Evolutionary conservation across 2,113 vertebrate species (phyloP), one percentile per base, ranked within the genome.

Genomic region (Pholis gunnellus): DNA sequence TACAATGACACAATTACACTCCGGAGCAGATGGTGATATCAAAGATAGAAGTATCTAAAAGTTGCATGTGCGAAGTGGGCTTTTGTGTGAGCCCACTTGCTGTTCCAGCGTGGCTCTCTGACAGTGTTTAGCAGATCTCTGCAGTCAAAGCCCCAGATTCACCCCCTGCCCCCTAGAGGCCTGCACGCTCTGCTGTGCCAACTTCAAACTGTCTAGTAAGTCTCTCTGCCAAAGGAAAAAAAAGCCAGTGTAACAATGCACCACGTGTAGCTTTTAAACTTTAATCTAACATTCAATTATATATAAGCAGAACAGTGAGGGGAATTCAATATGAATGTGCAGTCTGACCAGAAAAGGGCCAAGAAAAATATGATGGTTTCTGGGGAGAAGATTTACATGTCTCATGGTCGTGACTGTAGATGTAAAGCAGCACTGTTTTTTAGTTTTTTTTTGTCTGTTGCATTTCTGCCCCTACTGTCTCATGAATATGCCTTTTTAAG

Each of bases 201-300:
- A 13, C 48, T 50, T 70, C 60, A 65, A 70, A 59, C 38, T 57
- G 31, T 66, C 72, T 70, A 48, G 57, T 29, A 63, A 50, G 48
- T 66, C 50, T 71, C 66, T 29, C 40, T 34, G 69, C 61, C 22
- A 9, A 44, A 72, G 38, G n/a, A n/a, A 25, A 61, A 64, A 75
- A 57, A 69, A 57, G 7, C 42, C 64, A 54, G 59, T 18, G 52
- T 54, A 68, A 82, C 81, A 88, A 82, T 86, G 75, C 72, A 70
- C 56, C 79, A 87, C 87, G 85, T 81, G 56, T 81, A 80, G 75
- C 34, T 59, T 85, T 93, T 87, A 84, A 84, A 88, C 74, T 84
- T 86, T 71, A 79, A 90, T 85, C 63, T 42, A 29, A 44, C 57
- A 77, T 68, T 89, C 61, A 87, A 86, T 89, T 82, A 88, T 77